Evolutionary conservation across 2,888 invertebrate species (phyloP), one percentile per base, ranked within the genome.

Genomic region (Standfussiana lucernea): DNA sequence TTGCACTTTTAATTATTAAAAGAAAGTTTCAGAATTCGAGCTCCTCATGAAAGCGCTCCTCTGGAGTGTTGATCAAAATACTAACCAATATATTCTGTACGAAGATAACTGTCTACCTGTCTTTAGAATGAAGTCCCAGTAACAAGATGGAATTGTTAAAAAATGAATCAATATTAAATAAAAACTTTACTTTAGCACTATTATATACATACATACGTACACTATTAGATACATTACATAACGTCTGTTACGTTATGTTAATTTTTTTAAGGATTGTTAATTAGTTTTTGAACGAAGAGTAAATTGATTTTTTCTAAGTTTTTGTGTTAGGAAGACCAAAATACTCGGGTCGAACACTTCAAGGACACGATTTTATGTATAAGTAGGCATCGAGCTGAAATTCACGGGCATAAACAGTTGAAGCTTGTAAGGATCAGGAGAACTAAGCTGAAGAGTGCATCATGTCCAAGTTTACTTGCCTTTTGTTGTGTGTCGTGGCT

Each of bases 401-500:
- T 18, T 24, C 2, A 65, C 11, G 18, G 0, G 18, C 45, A 80
- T 83, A 77, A 50, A 40, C 24, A 15, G n/a, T 77, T 47, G 28
- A 53, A 70, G 4, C 21, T 69, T 70, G 37, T n/a, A 45, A 66
- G 53, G 56, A 72, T 61, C 45, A 72, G 35, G 21, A 65, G 68
- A 50, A 32, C 28, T 32, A 53, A 75, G 11, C 61, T 28, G 21
- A 70, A 40, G 8, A 67, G 24, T 32, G 21, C 24, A 86, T 64
- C n/a, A 86, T 86, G 85, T 53, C 47, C 10, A 82, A 83, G 62
- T 53, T 76, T 37, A 74, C n/a, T 59, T 65, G 69, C 67, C 65
- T 80, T 45, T 32, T 72, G 61, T 45, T 81, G 40, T 79, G 53
- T 50, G 24, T 74, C 42, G 70, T 80, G n/a, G 87, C 71, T 71